These are phyloP conservation scores for Hydrocynus forskahlii DNA, from an alignment of 2,797 vertebrate species.

Conservation along the genomic window DNA sequence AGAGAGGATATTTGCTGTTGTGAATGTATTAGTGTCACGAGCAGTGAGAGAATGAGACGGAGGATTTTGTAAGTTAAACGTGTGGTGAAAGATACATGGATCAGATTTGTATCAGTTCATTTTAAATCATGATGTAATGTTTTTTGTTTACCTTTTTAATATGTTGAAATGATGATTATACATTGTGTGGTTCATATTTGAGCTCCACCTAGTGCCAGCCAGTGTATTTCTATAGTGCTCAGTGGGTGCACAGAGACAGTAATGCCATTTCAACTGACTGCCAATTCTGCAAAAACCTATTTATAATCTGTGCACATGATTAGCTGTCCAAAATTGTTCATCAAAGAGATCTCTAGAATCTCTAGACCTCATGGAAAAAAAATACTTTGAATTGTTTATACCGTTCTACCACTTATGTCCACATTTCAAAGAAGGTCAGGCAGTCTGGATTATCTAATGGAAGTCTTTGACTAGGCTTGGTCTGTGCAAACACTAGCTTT, in stretches of 20 bases:
- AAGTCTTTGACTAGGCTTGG: background rate
- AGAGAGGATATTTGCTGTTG: slow-evolving; percentile 30
- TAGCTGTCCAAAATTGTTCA: background rate
- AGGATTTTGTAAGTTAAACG: slow-evolving; percentile 37
- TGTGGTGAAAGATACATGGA: background rate
- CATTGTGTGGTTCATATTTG: background rate
- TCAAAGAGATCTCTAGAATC: background rate
- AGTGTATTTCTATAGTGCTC: slow-evolving; percentile 10
- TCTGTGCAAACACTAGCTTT: background rate
- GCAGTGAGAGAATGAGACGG: background rate
- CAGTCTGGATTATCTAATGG: background rate
- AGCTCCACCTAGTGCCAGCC: slow-evolving; percentile 17
- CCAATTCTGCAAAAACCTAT: background rate
- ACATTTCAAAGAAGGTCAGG: background rate
- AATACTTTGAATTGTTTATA: background rate
- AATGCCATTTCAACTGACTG: background rate
- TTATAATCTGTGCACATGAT: slow-evolving; percentile 9
- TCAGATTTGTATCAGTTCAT: slow-evolving; percentile 3
- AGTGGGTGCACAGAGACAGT: background rate
- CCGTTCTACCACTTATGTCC: background rate
- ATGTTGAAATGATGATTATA: background rate
- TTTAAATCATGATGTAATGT: slow-evolving; percentile 14
- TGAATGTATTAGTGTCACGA: slow-evolving; percentile 52
- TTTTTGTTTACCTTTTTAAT: background rate
- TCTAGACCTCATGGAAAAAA: background rate